Conservation (phyloP, 2,797 vertebrate species). For the Naso thynnoides region DNA sequence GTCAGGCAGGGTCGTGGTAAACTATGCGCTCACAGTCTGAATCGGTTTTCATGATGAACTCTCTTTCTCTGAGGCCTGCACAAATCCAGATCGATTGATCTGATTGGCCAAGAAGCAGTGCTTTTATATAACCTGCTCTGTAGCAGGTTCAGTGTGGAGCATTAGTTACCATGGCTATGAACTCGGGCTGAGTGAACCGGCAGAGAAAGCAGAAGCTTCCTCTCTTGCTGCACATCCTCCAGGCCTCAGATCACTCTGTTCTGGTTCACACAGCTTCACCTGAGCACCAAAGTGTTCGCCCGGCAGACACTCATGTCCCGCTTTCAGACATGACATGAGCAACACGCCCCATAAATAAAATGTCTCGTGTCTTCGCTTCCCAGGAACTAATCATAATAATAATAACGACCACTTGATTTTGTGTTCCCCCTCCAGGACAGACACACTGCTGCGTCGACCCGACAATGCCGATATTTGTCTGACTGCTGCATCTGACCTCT, state of each 20-base stretch:
- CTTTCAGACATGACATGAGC: background rate
- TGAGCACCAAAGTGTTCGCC: background rate
- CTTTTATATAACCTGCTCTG: no score
- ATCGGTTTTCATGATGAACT: no score
- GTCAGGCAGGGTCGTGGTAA: constrained; percentile 32
- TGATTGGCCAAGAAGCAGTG: no score
- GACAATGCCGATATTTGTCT: constrained; percentile 35
- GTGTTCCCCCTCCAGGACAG: constrained; percentile 24
- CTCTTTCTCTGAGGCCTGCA: no score
- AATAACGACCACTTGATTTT: background rate
- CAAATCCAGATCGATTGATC: no score
- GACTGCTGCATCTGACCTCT: constrained; percentile 26
- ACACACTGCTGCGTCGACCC: background rate
- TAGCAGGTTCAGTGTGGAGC: no score
- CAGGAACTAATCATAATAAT: background rate
- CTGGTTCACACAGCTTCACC: background rate
- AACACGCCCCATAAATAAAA: constrained; percentile 5
- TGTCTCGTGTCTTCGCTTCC: background rate
- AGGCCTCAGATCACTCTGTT: background rate
- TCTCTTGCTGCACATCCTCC: no score
- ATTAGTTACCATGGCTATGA: no score
- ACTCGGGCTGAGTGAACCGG: no score
- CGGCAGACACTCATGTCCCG: constrained; percentile 7
- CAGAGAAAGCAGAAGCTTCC: no score
- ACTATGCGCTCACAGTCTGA: constrained; percentile 45